Percentiles rank a stretch among this genome's conserved stretches.
Conservation (phyloP, 2,797 vertebrate species). For the Scolopax bukidnonensis region DNA sequence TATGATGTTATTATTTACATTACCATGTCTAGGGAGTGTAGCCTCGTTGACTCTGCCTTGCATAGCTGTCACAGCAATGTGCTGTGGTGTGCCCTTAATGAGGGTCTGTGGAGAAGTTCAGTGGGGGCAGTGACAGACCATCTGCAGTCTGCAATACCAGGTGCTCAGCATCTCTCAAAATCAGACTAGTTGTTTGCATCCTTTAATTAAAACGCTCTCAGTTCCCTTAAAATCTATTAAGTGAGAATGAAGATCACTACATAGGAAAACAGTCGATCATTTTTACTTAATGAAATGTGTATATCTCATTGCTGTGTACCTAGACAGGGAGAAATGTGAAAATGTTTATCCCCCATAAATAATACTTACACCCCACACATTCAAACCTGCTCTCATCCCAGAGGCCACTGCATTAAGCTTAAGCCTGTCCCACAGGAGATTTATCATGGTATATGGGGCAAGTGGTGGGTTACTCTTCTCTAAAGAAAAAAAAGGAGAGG, state of each 20-base stretch:
- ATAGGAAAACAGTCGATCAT: neutral
- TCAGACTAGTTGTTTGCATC: neutral
- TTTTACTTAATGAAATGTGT: slow-evolving; percentile 20
- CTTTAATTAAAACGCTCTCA: slow-evolving; percentile 26
- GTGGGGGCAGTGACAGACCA: neutral
- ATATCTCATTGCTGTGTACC: neutral
- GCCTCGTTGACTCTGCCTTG: neutral
- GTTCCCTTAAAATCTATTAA: slow-evolving; percentile 1
- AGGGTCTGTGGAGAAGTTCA: neutral
- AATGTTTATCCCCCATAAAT: neutral
- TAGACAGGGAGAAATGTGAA: neutral
- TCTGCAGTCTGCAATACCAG: neutral
- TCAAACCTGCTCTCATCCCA: neutral
- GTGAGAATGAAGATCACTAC: neutral
- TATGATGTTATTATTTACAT: neutral
- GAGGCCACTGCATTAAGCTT: neutral
- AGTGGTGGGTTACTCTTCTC: neutral
- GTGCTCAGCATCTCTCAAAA: neutral
- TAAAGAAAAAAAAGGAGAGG: neutral
- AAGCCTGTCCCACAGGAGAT: neutral
- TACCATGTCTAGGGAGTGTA: neutral
- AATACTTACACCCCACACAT: fast-evolving
- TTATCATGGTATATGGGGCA: neutral
- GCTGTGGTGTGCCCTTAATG: neutral
- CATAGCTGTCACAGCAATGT: neutral